phyloP scores from a whole-genome alignment of 2,113 vertebrate genomes.

The Indicator indicator region DNA sequence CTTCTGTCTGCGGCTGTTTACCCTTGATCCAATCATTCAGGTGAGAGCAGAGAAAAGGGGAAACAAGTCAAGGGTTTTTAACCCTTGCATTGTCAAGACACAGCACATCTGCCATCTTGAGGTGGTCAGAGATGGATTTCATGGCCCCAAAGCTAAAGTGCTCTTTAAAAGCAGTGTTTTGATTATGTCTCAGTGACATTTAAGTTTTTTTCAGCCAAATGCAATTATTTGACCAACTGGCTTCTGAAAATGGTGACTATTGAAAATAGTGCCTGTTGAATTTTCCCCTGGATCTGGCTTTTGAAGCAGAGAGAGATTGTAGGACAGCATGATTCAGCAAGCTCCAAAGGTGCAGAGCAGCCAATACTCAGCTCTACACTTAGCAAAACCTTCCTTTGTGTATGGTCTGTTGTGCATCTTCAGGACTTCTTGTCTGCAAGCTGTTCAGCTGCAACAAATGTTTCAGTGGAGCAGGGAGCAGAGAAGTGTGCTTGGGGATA shows the following conservation, averaged over 20 bases:
- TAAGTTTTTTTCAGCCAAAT: neutral
- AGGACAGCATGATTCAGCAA: neutral
- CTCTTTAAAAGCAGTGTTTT: neutral
- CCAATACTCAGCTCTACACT: neutral
- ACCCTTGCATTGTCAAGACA: accelerated
- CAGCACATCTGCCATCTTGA: neutral
- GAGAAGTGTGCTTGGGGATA: neutral
- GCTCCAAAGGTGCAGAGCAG: accelerated
- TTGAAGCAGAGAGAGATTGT: neutral
- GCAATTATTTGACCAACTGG: neutral
- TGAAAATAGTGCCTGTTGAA: neutral
- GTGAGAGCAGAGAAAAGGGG: slow-evolving; percentile 26
- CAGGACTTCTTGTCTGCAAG: neutral
- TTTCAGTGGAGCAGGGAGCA: neutral
- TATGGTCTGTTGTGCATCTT: accelerated
- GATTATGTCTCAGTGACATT: neutral
- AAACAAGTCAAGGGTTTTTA: neutral
- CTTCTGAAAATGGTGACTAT: neutral
- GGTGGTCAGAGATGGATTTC: neutral
- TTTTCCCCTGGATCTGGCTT: neutral
- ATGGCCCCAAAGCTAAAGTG: neutral
- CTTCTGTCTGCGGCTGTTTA: slow-evolving; percentile 41
- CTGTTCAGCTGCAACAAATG: neutral
- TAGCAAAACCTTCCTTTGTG: neutral
- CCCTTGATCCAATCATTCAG: slow-evolving; percentile 43